Evolutionary conservation across 2,113 vertebrate genomes (phyloP), one percentile per base, ranked within the genome.

Genomic region (Semicossyphus pulcher): DNA sequence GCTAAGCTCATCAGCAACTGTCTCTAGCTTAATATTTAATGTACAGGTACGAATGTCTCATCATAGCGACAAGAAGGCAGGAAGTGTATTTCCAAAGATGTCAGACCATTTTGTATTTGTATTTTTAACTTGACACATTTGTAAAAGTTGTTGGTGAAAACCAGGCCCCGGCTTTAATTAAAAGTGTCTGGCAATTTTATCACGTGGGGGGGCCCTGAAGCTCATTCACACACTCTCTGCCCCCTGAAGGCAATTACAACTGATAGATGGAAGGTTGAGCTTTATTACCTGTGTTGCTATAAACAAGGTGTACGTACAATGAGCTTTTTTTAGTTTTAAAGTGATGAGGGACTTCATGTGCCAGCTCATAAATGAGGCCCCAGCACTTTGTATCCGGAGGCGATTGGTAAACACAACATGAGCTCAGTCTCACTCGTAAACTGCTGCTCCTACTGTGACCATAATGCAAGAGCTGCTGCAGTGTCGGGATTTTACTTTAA

Each of bases 321-420:
- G 21, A 80, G 64, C 39, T 79, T 74, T 80, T 85, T 84, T 86
- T 64, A 51, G 62, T 65, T 73, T 44, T 51, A 34, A 75, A 63
- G 73, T 48, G 68, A 89, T 70, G 83, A 83, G 60, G 58, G 51
- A 62, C 58, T 74, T 56, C 32, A 66, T 68, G 83, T 69, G 81
- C 80, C 85, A 88, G 80, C 87, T 88, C 87, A 85, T 92, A 92
- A 90, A 89, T 60, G 64, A 81, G 76, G 87, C 82, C 80, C 85
- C 29, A 25, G 66, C n/a, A 34, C 66, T 78, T 75, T 63, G 70
- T 75, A 71, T 82, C 88, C 63, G n/a, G 76, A 86, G 87, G 84
- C 71, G 44, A 73, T 83, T 63, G 67, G 84, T 86, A 87, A 86
- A 89, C 82, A 76, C 79, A 90, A 86, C 77, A 74, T 72, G 80